Percentiles rank a stretch among this genome's conserved stretches.
Evolutionary conservation across 2,888 invertebrate species (phyloP).

Genomic region (Nemotelus pantherinus): DNA sequence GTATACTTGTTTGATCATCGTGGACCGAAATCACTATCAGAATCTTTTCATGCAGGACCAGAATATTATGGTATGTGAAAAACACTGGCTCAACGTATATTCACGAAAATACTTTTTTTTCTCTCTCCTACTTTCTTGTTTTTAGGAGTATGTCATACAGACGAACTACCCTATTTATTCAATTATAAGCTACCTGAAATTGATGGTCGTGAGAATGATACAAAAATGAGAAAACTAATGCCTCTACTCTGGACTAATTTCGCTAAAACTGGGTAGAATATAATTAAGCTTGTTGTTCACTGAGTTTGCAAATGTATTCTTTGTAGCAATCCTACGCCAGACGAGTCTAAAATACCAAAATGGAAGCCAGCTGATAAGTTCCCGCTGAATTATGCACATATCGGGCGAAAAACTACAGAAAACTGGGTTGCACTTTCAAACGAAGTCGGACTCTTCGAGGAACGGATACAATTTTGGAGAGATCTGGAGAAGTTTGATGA

Average conservation of each 20-base stretch:
- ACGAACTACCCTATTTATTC: constrained; percentile 16
- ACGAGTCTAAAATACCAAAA: constrained; percentile 64
- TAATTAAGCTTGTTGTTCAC: not conserved
- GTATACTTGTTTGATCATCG: constrained; percentile 27
- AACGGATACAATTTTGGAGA: constrained; percentile 73
- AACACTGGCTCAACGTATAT: not conserved
- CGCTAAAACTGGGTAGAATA: constrained; percentile 23
- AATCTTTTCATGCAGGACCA: constrained; percentile 13
- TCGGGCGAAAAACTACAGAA: constrained; percentile 69
- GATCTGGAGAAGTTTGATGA: not conserved
- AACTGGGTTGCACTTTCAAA: constrained; percentile 66
- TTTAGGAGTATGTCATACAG: constrained; percentile 23
- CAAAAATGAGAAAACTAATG: constrained; percentile 10
- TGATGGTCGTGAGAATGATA: not conserved
- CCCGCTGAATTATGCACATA: constrained; percentile 60
- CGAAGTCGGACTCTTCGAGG: constrained; percentile 67
- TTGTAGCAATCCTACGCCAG: constrained; percentile 73
- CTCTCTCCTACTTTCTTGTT: not conserved
- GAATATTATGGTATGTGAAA: constrained; percentile 24
- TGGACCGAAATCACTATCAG: not conserved
- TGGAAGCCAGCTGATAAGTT: constrained; percentile 69
- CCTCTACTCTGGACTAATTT: constrained; percentile 18
- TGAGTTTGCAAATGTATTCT: not conserved
- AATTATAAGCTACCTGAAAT: not conserved
- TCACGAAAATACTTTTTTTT: not conserved